phyloP scores from a whole-genome alignment of 1,140 invertebrate genomes.

The Brachionus calyciflorus region DNA sequence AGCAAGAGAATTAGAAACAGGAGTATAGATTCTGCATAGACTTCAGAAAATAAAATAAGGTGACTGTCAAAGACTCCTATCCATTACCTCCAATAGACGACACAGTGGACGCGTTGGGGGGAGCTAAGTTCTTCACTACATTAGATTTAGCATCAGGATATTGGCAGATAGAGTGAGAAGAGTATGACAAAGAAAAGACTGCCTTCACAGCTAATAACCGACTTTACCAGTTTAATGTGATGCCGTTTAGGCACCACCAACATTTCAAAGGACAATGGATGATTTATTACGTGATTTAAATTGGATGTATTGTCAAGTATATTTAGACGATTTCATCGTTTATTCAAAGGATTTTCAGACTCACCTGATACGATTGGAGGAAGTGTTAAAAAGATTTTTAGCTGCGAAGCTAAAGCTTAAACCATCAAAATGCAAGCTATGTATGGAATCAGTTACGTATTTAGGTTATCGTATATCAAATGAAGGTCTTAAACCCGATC shows the following conservation, averaged over 20 bases:
- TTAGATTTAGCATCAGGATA: slow-evolving; percentile 57
- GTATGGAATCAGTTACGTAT: neutral
- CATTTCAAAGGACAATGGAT: slow-evolving; percentile 55
- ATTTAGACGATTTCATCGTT: slow-evolving; percentile 38
- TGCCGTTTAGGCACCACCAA: slow-evolving; percentile 61
- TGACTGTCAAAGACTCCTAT: slow-evolving; percentile 15
- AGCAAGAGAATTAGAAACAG: neutral
- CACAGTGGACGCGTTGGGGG: neutral
- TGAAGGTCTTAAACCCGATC: neutral
- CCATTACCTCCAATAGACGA: slow-evolving; percentile 38
- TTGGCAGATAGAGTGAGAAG: slow-evolving; percentile 53
- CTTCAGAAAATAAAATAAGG: slow-evolving; percentile 27
- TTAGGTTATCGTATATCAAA: neutral
- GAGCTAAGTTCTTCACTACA: slow-evolving; percentile 49
- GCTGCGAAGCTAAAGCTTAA: neutral
- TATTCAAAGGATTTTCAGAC: slow-evolving; percentile 3
- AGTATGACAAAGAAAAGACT: slow-evolving; percentile 51
- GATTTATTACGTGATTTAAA: slow-evolving; percentile 38
- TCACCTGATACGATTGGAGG: slow-evolving; percentile 48
- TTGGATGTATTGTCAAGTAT: slow-evolving; percentile 35
- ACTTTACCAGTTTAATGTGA: slow-evolving; percentile 51
- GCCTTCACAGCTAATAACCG: slow-evolving; percentile 45
- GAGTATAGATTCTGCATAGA: slow-evolving; percentile 23
- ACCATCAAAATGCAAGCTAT: neutral
- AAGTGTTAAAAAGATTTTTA: neutral